Base-by-base conservation (phyloP, 2,113 vertebrate genomes). In the Cacatua alba region DNA sequence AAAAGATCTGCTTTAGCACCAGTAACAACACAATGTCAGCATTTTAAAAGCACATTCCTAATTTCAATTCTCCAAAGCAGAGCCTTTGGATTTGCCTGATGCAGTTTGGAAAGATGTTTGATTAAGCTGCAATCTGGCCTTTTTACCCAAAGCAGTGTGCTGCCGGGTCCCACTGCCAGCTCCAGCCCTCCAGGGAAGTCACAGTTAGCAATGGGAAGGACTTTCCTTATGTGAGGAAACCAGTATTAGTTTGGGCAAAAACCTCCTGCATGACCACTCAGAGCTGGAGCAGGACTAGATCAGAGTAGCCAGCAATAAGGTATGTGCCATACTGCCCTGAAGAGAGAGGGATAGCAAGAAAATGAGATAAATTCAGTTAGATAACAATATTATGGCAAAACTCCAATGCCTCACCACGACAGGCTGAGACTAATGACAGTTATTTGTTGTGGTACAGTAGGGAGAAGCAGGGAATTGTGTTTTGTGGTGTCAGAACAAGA, bases 51-150 rank as follows among this genome's bases (percentile, higher is more conserved):
- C 86, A 70, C 7, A 17, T 90, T 94, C 84, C 89, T 95, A 67
- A 17, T 96, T 91, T 91, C 75, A 76, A 82, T 93, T 94, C 94
- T 95, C 91, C 86, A 82, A 91, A 94, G 87, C 67, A 72, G 53
- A 85, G 84, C 53, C 87, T 95, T 76, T 91, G 84, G 62, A 91
- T 95, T 82, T 95, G 72, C 89, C 82, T 55, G 57, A 18, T 84
- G 94, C 90, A 52, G 9, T 85, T 90, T 90, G 91, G 89, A 80
- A 88, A 93, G 94, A 91, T 31, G 78, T 85, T 91, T 69, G 86
- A 95, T 85, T 31, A 85, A 92, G 91, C 91, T 85, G 84, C 91
- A 96, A 91, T 91, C 91, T 91, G 82, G 92, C 92, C 86, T 55
- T 79, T 82, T 49, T 44, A 87, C 71, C 3, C 5, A 59, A 72